phyloP scores from a whole-genome alignment of 2,113 vertebrate species.

The Oncorhynchus clarkii region DNA sequence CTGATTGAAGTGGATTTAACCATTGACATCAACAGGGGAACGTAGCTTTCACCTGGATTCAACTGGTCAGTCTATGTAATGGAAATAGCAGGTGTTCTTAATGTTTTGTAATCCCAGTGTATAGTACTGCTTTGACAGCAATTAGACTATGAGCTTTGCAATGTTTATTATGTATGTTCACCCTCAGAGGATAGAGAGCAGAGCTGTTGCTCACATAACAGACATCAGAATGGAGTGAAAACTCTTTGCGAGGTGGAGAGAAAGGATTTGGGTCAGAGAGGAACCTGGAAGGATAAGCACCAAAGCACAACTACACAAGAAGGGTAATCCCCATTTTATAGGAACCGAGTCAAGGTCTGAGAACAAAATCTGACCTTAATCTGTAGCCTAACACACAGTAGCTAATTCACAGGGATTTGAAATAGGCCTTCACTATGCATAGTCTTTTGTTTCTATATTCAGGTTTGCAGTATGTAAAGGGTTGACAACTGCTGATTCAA shows the following conservation, averaged over 20 bases:
- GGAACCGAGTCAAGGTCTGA: constrained; percentile 40
- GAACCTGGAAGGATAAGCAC: constrained; percentile 27
- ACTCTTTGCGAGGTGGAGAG: constrained; percentile 30
- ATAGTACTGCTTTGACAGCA: not conserved
- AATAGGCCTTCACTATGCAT: not conserved
- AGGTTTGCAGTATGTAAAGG: no score
- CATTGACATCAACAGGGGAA: no score
- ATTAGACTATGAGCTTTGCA: not conserved
- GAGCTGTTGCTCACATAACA: not conserved
- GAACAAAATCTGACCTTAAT: constrained; percentile 58
- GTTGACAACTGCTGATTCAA: not conserved
- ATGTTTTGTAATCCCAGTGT: not conserved
- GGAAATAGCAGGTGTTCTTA: not conserved
- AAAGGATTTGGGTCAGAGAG: constrained; percentile 44
- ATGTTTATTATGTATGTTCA: not conserved
- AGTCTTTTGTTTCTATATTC: not conserved
- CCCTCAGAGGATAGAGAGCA: not conserved
- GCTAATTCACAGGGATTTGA: constrained; percentile 26
- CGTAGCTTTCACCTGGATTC: no score
- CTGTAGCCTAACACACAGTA: constrained; percentile 43
- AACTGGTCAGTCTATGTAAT: no score
- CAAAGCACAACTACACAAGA: constrained; percentile 28
- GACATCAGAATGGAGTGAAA: constrained; percentile 11
- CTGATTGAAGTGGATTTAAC: no score
- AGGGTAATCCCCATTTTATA: constrained; percentile 47